Base-by-base conservation (phyloP, 2,113 vertebrate species). In the Neotragus pygmaeus region DNA sequence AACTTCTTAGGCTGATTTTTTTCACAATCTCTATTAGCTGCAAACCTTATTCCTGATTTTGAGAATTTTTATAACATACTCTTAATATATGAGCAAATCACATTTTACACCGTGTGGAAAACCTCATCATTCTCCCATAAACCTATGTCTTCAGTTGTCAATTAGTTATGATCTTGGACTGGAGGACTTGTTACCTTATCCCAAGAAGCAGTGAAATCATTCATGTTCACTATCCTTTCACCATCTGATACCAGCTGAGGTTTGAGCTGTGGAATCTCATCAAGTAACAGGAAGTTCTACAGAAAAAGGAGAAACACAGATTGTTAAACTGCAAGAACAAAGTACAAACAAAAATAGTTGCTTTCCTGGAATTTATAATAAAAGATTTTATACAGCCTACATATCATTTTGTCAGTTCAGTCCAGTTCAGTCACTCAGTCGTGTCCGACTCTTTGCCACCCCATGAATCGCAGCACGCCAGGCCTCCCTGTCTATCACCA, bases 251-350 rank as follows among this genome's bases (percentile, higher is more conserved):
- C 64, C 2, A 16, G 90, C 27, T 45, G 90, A 23, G 8, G 14
- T 62, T 30, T 7, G 3, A 2, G 15, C 84, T 39, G 64, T 2
- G 90, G 13, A 15, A 98, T 49, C 81, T 97, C 97, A 27, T 98
- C 98, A 13, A 98, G 98, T 27, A 97, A 81, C 55, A 98, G 88
- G 53, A 98, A 98, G 36, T 92, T 92, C 98, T 98, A 55, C 12
- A 89, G 55, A 51, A 83, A 80, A 80, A 49, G 16, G 45, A 89
- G 45, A 75, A 51, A 97, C 51, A 73, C n/a, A n/a, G 7, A 43
- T 2, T 4, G 27, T 45, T 73, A 62, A 93, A 57, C 2, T 27
- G 9, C 8, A 86, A 51, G 13, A 45, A 43, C 6, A 88, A 81
- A 85, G 2, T 53, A 88, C 10, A 83, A 43, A 30, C 17, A 45